A percentile compares a stretch with the other conserved stretches of the same genome.
Evolutionary conservation across 2,888 invertebrate species (phyloP).

Genomic region (Seladonia tumulorum): DNA sequence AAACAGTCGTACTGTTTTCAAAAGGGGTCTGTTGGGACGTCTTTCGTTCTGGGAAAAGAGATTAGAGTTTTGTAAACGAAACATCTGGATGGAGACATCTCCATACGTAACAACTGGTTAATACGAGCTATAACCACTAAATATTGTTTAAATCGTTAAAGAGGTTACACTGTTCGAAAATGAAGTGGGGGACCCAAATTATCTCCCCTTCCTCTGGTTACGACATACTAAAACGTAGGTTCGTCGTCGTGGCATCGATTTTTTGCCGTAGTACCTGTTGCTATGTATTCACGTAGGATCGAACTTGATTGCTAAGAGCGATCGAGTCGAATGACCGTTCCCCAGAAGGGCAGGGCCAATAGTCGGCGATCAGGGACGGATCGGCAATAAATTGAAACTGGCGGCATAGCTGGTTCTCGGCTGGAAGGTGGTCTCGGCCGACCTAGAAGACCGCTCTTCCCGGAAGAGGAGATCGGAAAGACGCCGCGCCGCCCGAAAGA

Average conservation of each 20-base stretch:
- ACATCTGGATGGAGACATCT: too few species aligned
- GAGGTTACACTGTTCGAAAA: too few species aligned
- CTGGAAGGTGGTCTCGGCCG: background rate
- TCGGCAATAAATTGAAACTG: conserved; percentile 6
- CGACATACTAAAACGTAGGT: background rate
- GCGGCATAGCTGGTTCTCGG: background rate
- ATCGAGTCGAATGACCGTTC: background rate
- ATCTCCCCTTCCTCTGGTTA: background rate
- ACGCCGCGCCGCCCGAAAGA: conserved; percentile 1
- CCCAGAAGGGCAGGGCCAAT: background rate
- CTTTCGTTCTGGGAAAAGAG: too few species aligned
- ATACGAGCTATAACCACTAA: too few species aligned
- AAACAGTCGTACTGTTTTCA: too few species aligned
- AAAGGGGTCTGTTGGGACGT: too few species aligned
- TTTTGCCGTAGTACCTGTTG: background rate
- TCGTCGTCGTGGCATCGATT: background rate
- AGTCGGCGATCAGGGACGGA: background rate
- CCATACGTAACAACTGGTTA: too few species aligned
- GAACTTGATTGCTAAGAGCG: background rate
- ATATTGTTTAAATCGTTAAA: too few species aligned
- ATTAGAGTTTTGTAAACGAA: too few species aligned
- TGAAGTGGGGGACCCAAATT: background rate
- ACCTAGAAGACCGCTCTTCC: background rate
- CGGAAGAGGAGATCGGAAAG: conserved; percentile 14
- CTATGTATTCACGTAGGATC: background rate